Percentiles rank a stretch among this genome's conserved stretches.
Evolutionary conservation across 2,888 invertebrate genomes (phyloP).

Genomic region (Rotaria macrura): DNA sequence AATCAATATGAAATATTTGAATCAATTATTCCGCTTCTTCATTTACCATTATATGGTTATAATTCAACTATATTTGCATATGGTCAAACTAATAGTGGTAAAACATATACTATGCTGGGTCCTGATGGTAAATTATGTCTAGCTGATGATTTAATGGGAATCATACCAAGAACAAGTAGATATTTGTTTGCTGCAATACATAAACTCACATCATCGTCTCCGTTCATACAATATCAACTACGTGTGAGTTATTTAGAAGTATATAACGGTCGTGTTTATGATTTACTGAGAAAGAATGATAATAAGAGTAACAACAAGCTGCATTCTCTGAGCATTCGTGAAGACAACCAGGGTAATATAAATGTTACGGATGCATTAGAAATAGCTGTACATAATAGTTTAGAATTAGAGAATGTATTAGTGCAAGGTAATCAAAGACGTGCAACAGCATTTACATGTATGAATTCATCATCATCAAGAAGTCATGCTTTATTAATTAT

Average conservation of each 20-base stretch:
- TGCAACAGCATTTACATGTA: neutral
- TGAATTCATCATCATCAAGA: conserved; percentile 20
- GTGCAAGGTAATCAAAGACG: neutral
- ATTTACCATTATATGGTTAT: conserved; percentile 20
- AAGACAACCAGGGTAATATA: conserved; percentile 3
- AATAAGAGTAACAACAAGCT: neutral
- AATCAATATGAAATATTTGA: conserved; percentile 1
- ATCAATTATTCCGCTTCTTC: conserved; percentile 12
- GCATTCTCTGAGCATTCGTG: neutral
- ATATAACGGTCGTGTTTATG: conserved; percentile 12
- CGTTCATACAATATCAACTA: neutral
- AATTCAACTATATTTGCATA: conserved; percentile 14
- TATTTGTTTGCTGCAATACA: conserved; percentile 13
- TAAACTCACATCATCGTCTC: neutral
- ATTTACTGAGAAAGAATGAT: neutral
- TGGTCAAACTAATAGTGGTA: conserved; percentile 17
- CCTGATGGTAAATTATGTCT: neutral
- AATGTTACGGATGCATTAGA: conserved; percentile 4
- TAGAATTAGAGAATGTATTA: conserved; percentile 13
- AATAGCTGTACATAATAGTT: neutral
- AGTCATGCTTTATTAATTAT: conserved; percentile 15
- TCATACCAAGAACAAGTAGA: conserved; percentile 14
- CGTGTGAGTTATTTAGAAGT: conserved; percentile 16
- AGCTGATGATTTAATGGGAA: neutral
- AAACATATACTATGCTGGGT: conserved; percentile 12